Evolutionary conservation across 2,797 vertebrate genomes (phyloP), one percentile per base, ranked within the genome.

Genomic region (Petrocephalus sullivani): DNA sequence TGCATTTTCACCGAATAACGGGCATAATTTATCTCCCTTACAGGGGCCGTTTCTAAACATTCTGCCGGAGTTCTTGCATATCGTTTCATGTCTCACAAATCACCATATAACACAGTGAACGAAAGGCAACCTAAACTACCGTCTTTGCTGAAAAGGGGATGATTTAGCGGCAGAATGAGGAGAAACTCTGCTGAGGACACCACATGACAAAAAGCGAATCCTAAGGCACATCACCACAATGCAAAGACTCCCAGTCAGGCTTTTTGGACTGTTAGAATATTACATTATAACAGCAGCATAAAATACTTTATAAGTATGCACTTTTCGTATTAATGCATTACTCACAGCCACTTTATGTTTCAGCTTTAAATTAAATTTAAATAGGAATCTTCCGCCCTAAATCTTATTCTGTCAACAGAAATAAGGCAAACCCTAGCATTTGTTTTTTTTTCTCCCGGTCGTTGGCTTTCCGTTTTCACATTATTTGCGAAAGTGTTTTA

Each of bases 21-120:
- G 75, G 75, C 75, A 81, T 81, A 81, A 81, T 81, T 81, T 81
- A 81, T 81, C 46, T 81, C 75, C 41, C 41, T 81, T 81, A 49
- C 75, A 81, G 75, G 75, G 16, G 33, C 41, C 14, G 41, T 81
- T 81, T 81, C 41, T 21, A 81, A 49, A 81, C 75, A 81, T n/a
- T 81, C 19, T 81, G 16, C 16, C 41, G 75, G 75, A n/a, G 41
- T 81, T 81, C 75, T 8, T 81, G 41, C 75, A n/a, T 57, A 57
- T 81, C 75, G 41, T 81, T 81, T 81, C 46, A 81, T 81, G 75
- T 81, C 75, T 49, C 75, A 81, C 75, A 49, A 81, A 49, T 49
- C 75, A 81, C 75, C 75, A 49, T 49, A 19, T 46, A 81, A 81
- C 41, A 81, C 75, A 19, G 75, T 19, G 41, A 81, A 81, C 75